Conservation (phyloP, 2,888 invertebrate species). For the Torymus auratus region DNA sequence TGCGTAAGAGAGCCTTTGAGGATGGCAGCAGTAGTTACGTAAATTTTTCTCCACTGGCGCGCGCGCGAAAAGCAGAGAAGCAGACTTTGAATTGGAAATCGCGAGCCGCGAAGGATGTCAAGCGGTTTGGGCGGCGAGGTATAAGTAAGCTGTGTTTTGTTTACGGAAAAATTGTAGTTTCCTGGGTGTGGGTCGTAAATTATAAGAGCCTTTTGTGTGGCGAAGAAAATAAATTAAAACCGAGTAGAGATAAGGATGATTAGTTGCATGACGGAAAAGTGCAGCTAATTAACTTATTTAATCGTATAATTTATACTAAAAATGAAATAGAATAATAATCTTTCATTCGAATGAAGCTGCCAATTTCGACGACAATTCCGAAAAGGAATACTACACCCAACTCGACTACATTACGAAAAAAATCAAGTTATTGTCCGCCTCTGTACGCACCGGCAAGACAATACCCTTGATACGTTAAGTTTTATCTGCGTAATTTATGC, state of each 20-base stretch:
- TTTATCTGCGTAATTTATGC: conserved; percentile 14
- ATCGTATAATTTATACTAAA: too few relatives aligned
- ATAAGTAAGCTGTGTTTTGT: too few relatives aligned
- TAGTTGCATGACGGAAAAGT: neutral
- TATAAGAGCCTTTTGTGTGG: neutral
- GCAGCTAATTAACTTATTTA: too few relatives aligned
- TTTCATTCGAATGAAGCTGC: too few relatives aligned
- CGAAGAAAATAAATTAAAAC: conserved; percentile 13
- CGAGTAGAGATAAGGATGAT: conserved; percentile 21
- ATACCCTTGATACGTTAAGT: conserved; percentile 6
- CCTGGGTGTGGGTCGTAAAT: conserved; percentile 12
- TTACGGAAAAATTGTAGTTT: neutral
- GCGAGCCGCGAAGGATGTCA: neutral
- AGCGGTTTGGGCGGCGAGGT: too few relatives aligned
- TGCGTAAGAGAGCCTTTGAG: too few relatives aligned
- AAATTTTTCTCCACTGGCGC: conserved; percentile 9
- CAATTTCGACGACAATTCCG: too few relatives aligned
- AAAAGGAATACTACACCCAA: too few relatives aligned
- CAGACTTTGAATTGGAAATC: conserved; percentile 13
- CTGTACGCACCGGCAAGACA: neutral
- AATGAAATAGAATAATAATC: too few relatives aligned
- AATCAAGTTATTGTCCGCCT: neutral
- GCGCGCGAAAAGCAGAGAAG: neutral
- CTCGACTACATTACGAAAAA: too few relatives aligned
- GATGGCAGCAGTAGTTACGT: neutral